A percentile compares a stretch with the other conserved stretches of the same genome.
Conservation (phyloP, 2,113 vertebrate species). For the Erinaceus europaeus region DNA sequence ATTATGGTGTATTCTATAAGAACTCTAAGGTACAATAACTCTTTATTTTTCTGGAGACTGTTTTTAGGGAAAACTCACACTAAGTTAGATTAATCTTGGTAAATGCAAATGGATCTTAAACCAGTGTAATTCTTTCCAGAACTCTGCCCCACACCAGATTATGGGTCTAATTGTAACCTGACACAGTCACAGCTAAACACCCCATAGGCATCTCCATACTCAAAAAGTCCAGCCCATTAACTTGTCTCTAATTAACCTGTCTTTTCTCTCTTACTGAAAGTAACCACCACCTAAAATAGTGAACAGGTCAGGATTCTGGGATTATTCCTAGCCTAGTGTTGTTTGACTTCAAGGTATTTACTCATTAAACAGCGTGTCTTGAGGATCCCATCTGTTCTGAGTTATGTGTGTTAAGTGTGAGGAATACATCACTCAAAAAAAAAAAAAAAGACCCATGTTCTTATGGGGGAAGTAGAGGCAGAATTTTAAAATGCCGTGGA, state of each 20-base stretch:
- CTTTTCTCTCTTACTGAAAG: background rate
- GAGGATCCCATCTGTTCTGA: background rate
- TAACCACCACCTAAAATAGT: background rate
- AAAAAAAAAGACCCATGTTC: background rate
- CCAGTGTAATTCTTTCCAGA: background rate
- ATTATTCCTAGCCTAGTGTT: background rate
- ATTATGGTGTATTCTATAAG: background rate
- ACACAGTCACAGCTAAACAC: background rate
- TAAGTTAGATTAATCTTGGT: background rate
- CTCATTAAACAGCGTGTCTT: background rate
- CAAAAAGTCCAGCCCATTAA: background rate
- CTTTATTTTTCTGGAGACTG: background rate
- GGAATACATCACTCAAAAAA: background rate
- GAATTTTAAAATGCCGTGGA: too few relatives aligned
- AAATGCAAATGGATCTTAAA: background rate
- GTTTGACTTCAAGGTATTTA: background rate
- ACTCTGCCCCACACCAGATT: background rate
- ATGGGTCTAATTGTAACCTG: background rate
- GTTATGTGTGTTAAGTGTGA: background rate
- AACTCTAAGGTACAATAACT: background rate
- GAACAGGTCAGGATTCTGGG: background rate
- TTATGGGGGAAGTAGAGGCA: background rate
- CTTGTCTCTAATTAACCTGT: background rate
- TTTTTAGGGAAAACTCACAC: background rate
- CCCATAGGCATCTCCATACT: background rate